Percentiles rank a stretch among this genome's conserved stretches.
Evolutionary conservation across 1,140 invertebrate species (phyloP).

Genomic region (Ladona fulva): DNA sequence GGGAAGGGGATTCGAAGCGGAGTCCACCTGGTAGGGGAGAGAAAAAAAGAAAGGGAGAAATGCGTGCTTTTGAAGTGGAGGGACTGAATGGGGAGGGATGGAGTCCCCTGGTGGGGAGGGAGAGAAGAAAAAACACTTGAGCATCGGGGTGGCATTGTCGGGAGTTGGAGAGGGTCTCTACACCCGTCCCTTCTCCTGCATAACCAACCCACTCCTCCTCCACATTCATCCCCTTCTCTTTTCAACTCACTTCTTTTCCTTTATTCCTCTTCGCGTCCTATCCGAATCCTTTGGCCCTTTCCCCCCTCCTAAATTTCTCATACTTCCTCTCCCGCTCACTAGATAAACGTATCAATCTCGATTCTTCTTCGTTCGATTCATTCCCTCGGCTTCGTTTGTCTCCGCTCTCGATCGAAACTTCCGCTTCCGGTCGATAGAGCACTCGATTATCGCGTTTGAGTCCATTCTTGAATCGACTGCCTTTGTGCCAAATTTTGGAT

Average conservation of each 20-base stretch:
- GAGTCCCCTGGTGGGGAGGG: background rate
- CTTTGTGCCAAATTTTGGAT: no score
- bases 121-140: constrained; percentile 2
- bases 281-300: background rate
- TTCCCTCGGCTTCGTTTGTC: no score
- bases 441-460: no score
- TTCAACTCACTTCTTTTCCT: background rate
- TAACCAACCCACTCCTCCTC: background rate
- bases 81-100: background rate
- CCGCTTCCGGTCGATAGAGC: no score
- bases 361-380: no score
- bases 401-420: no score
- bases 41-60: background rate
- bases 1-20: background rate
- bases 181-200: background rate
- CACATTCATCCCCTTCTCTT: background rate
- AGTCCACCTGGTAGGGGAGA: background rate
- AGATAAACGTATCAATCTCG: no score
- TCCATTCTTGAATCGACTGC: no score
- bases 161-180: background rate
- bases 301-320: background rate
- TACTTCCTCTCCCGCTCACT: background rate
- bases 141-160: background rate
- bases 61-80: background rate
- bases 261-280: background rate